Base-by-base conservation (phyloP, 2,113 vertebrate species). In the Alligator sinensis region DNA sequence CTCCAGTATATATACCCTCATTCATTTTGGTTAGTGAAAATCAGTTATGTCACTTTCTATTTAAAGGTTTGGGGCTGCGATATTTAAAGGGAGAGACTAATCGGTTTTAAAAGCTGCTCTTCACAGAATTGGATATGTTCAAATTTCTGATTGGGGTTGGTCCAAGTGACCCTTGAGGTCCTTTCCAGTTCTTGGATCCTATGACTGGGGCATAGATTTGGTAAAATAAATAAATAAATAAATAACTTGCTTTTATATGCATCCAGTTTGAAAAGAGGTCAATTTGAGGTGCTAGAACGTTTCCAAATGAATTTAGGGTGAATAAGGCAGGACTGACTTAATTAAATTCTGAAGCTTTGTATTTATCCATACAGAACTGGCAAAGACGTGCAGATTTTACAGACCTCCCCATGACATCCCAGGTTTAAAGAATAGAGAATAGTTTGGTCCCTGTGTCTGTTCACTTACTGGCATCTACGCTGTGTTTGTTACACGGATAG, bases 241-340 rank as follows among this genome's bases (percentile, higher is more conserved):
- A 34, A 34, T 34, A 34, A 72, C 34, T 22, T 72, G 30, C 30
- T 72, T 72, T 72, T 38, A 38, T n/a, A 72, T 34, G 12, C 16
- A 18, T 82, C 8, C 55, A 47, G 62, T 62, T 70, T 87, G 30
- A 34, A 34, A 34, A 34, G 24, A 11, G 19, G 63, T 7, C 68
- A 28, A 21, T 0, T 0, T 63, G 34, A 34, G 34, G 5, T 77
- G 10, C 21, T 58, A 0, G 0, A 74, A 17, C 11, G 11, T 30
- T 78, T 70, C 57, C 18, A 54, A 55, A 75, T 27, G 16, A 80
- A 66, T 34, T 62, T 19, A 38, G 5, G 21, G 5, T 57, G 21
- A 90, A 87, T 66, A 0, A 0, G 27, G 1, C 57, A 5, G 22
- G 57, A 57, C 57, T 66, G 9, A 22, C 54, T 81, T 68, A 85